These are phyloP conservation scores for Latrodectus elegans DNA, from an alignment of 2,888 invertebrate species.

Conservation along the genomic window DNA sequence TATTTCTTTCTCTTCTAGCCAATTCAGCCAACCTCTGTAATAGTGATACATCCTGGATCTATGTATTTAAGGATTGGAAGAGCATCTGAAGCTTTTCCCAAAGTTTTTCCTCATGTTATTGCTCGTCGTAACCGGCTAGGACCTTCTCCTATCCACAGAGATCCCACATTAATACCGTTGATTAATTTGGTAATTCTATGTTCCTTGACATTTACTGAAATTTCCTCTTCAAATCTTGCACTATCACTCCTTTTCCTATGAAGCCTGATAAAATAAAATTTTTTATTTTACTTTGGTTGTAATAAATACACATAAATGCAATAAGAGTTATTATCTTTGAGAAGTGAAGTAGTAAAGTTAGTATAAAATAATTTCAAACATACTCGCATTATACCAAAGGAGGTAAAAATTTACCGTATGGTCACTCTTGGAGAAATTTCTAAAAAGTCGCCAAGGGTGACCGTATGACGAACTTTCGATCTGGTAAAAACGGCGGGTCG, in stretches of 20 bases:
- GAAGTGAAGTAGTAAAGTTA: not conserved
- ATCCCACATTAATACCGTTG: constrained; percentile 68
- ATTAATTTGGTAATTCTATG: constrained; percentile 65
- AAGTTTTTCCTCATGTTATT: constrained; percentile 88
- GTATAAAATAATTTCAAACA: too few species aligned
- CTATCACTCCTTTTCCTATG: not conserved
- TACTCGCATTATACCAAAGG: too few species aligned
- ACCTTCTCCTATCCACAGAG: constrained; percentile 70
- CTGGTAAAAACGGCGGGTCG: too few species aligned
- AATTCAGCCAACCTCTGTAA: constrained; percentile 86
- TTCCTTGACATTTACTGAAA: not conserved
- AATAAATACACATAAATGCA: not conserved
- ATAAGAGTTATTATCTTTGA: not conserved
- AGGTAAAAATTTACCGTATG: too few species aligned
- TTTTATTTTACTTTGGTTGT: not conserved
- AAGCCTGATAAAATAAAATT: not conserved
- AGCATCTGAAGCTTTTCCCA: constrained; percentile 91
- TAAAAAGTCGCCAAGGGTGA: too few species aligned
- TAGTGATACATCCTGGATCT: constrained; percentile 97
- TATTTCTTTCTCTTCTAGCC: constrained; percentile 41
- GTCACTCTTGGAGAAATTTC: too few species aligned
- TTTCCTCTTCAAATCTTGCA: too few species aligned
- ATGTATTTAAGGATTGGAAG: constrained; percentile 90
- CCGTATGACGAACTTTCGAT: too few species aligned
- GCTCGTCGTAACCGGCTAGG: constrained; percentile 79